A percentile compares a stretch with the other conserved stretches of the same genome.
Evolutionary conservation across 2,888 invertebrate species (phyloP).

Genomic region (Erebia ligea): DNA sequence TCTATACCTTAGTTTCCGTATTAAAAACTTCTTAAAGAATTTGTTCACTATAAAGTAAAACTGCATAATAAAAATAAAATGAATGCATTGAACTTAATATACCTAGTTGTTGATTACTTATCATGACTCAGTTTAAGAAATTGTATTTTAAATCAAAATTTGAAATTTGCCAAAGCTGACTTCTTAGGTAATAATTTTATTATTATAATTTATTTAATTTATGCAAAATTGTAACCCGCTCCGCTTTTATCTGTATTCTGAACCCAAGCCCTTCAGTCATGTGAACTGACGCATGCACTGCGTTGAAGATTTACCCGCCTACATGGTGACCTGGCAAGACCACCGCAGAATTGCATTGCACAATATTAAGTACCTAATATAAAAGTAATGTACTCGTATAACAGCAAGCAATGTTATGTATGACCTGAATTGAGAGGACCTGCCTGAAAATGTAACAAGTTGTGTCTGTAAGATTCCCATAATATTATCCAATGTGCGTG

Average conservation of each 20-base stretch:
- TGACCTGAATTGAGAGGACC: too few species aligned
- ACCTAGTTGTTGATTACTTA: too few species aligned
- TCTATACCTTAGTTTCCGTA: not conserved
- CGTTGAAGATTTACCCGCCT: slow-evolving; percentile 70
- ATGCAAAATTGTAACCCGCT: slow-evolving; percentile 11
- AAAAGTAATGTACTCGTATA: not conserved
- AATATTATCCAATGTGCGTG: too few species aligned
- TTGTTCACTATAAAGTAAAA: too few species aligned
- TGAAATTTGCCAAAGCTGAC: not conserved
- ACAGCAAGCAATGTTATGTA: too few species aligned
- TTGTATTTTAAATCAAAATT: not conserved
- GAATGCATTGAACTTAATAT: too few species aligned
- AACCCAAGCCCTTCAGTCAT: slow-evolving; percentile 57
- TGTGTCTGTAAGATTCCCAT: too few species aligned
- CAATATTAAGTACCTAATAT: not conserved
- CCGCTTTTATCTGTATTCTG: slow-evolving; percentile 29
- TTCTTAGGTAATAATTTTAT: too few species aligned
- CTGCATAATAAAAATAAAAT: too few species aligned
- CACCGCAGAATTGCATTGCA: slow-evolving; percentile 23
- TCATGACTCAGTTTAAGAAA: not conserved
- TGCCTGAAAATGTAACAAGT: too few species aligned
- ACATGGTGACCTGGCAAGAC: slow-evolving; percentile 53
- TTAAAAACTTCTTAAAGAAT: not conserved
- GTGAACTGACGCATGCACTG: slow-evolving; percentile 70
- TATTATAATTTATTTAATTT: too few species aligned